Evolutionary conservation across 1,140 invertebrate genomes (phyloP).

Genomic region (Neuroterus valhalla): DNA sequence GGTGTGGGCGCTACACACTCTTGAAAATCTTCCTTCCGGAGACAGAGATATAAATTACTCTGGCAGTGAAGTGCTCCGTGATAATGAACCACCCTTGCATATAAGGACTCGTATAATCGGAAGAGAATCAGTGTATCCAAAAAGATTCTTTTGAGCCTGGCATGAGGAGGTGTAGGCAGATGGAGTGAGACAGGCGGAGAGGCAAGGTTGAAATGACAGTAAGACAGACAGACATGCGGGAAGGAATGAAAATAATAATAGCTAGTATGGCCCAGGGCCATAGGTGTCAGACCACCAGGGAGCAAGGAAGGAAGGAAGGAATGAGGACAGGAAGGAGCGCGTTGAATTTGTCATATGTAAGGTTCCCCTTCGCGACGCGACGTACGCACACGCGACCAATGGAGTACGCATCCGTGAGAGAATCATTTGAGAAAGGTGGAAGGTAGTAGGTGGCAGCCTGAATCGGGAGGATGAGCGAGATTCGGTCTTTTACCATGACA

Average conservation of each 20-base stretch:
- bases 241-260: constrained; percentile 72
- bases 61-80: neutral
- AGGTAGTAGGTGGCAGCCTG: too few species aligned
- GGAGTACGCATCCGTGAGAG: constrained; percentile 50
- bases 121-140: constrained; percentile 43
- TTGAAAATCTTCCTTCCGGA: neutral
- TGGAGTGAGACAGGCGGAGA: constrained; percentile 56
- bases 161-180: constrained; percentile 44
- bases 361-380: constrained; percentile 55
- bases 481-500: constrained; percentile 60
- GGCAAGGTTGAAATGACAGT: constrained; percentile 50
- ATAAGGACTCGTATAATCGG: constrained; percentile 24
- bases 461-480: constrained; percentile 55
- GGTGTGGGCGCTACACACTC: too few species aligned
- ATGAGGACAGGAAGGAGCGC: constrained; percentile 55
- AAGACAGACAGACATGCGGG: constrained; percentile 59
- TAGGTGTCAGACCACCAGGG: constrained; percentile 59
- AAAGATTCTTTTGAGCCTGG: constrained; percentile 56
- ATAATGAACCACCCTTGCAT: constrained; percentile 21
- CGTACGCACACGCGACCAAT: constrained; percentile 51
- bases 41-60: constrained; percentile 31
- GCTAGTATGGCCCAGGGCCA: constrained; percentile 64
- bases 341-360: constrained; percentile 70
- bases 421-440: constrained; percentile 59
- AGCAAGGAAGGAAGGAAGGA: constrained; percentile 62